Conservation (phyloP, 2,113 vertebrate genomes). For the Strix uralensis region DNA sequence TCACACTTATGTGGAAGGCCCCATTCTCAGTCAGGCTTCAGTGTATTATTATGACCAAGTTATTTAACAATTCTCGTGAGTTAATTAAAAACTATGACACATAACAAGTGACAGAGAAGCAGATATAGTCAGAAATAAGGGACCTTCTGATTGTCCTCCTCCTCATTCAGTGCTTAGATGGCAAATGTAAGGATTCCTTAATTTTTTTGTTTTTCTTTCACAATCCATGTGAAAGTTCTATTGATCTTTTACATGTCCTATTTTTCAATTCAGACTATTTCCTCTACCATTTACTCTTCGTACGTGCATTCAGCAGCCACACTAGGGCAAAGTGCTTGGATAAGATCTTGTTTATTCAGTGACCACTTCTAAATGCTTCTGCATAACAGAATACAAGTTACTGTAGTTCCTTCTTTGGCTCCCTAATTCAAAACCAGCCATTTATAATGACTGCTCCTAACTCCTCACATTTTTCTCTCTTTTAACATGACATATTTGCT, state of each 20-base stretch:
- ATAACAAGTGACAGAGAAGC: not conserved
- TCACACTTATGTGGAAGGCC: not conserved
- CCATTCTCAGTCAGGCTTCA: not conserved
- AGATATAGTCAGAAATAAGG: not conserved
- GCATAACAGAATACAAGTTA: not conserved
- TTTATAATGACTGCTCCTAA: not conserved
- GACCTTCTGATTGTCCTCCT: not conserved
- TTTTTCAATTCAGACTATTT: not conserved
- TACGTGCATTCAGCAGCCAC: not conserved
- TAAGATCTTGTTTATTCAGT: not conserved
- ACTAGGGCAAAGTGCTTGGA: not conserved
- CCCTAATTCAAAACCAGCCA: not conserved
- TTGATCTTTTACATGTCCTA: not conserved
- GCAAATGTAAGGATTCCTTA: not conserved
- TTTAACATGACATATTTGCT: not conserved
- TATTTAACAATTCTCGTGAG: not conserved
- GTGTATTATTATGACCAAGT: not conserved
- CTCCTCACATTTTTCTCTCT: not conserved
- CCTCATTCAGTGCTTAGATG: not conserved
- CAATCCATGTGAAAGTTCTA: not conserved
- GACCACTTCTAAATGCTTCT: not conserved
- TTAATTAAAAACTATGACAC: conserved; percentile 8
- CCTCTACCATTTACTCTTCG: not conserved
- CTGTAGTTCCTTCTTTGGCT: not conserved
- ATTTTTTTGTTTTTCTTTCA: not conserved